A percentile compares a stretch with the other conserved stretches of the same genome.
These are phyloP conservation scores for Chymomyza caudatula DNA, from an alignment of 2,888 invertebrate genomes.

Conservation along the genomic window DNA sequence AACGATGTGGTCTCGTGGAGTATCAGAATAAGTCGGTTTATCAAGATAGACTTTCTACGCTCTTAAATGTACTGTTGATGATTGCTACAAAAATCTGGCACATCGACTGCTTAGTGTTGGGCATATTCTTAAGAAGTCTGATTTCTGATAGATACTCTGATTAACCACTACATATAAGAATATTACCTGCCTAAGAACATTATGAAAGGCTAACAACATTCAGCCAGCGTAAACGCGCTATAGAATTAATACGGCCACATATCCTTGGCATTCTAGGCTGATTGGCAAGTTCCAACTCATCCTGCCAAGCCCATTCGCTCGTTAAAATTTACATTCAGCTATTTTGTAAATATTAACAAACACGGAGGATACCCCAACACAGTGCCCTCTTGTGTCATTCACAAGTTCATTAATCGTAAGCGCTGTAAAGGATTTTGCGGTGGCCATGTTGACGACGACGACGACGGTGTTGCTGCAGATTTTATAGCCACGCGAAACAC, in stretches of 20 bases:
- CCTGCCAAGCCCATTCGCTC: constrained; percentile 35
- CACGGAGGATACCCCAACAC: constrained; percentile 14
- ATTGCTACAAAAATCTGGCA: too few species aligned
- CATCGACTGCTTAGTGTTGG: too few species aligned
- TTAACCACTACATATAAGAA: too few species aligned
- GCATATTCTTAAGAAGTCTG: too few species aligned
- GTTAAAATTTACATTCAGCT: constrained; percentile 65
- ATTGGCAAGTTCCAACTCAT: constrained; percentile 49
- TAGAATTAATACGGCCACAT: neutral
- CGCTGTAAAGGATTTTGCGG: constrained; percentile 44
- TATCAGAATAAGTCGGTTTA: too few species aligned
- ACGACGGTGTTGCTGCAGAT: neutral
- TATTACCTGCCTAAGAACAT: too few species aligned
- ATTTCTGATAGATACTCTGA: too few species aligned
- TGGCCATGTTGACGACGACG: constrained; percentile 30
- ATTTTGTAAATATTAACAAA: constrained; percentile 55
- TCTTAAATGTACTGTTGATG: too few species aligned
- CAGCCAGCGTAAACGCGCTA: neutral
- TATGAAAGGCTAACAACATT: neutral
- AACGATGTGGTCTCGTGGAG: too few species aligned
- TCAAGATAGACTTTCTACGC: too few species aligned
- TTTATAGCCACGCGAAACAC: neutral
- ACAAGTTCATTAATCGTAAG: constrained; percentile 52
- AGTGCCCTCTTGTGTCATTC: neutral
- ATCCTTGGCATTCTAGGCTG: constrained; percentile 42